Conservation (phyloP, 2,797 vertebrate genomes). For the Catharus ustulatus region DNA sequence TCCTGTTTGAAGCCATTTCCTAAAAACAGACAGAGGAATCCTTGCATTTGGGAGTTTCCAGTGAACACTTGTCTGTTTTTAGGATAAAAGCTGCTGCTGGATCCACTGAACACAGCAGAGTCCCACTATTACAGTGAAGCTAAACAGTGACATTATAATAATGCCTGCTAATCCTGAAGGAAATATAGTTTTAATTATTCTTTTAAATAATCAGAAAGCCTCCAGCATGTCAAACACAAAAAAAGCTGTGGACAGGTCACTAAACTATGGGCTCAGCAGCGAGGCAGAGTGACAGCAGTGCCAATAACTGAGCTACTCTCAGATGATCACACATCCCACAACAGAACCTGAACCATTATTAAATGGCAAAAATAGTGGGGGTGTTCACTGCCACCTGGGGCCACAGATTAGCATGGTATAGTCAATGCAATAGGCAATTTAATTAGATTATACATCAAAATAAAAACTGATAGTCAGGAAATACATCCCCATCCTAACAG, state of each 20-base stretch:
- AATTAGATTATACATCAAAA: neutral
- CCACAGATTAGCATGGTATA: rapidly evolving
- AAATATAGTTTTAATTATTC: neutral
- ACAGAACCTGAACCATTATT: neutral
- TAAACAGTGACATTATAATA: neutral
- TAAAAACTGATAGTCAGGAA: neutral
- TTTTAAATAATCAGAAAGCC: neutral
- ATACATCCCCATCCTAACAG: neutral
- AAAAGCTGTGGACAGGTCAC: neutral
- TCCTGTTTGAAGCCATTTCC: neutral
- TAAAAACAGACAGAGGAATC: neutral
- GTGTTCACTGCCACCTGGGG: neutral
- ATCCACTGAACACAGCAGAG: neutral
- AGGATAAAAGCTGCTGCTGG: neutral
- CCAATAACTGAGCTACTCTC: neutral
- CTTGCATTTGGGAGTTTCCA: neutral
- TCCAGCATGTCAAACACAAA: neutral
- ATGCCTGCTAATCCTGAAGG: neutral
- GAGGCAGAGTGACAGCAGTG: neutral
- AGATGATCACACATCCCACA: neutral
- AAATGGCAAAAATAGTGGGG: neutral
- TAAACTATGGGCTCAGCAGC: neutral
- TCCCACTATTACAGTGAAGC: neutral
- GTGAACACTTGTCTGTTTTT: neutral
- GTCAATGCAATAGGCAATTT: neutral